phyloP scores from a whole-genome alignment of 2,113 vertebrate genomes.

The Myotis davidii region DNA sequence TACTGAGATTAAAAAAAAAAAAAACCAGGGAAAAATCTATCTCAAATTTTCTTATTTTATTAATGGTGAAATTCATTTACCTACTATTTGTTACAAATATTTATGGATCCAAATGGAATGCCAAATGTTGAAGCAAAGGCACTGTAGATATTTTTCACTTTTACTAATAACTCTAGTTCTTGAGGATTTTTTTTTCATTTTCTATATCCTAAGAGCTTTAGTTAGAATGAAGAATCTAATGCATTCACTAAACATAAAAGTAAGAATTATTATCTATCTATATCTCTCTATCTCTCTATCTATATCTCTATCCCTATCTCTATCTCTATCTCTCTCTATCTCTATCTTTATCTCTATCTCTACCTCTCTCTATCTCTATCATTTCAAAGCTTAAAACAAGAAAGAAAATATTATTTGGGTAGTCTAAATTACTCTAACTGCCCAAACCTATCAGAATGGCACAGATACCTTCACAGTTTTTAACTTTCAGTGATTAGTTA shows the following conservation, averaged over 20 bases:
- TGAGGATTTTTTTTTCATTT: conserved; percentile 52
- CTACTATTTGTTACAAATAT: conserved; percentile 86
- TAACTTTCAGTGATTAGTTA: neutral
- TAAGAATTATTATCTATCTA: neutral
- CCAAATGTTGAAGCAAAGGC: conserved; percentile 83
- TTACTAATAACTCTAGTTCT: conserved; percentile 82
- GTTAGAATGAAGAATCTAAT: conserved; percentile 28
- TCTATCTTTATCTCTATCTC: neutral
- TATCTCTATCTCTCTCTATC: too few relatives aligned
- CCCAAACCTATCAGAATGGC: neutral
- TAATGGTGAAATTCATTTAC: conserved; percentile 82
- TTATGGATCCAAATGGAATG: conserved; percentile 85
- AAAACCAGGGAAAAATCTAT: conserved; percentile 35
- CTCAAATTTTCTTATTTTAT: conserved; percentile 80
- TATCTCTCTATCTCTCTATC: too few relatives aligned
- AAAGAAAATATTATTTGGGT: neutral
- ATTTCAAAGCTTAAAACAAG: neutral
- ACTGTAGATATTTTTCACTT: conserved; percentile 83
- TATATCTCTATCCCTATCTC: too few relatives aligned
- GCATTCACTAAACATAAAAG: neutral
- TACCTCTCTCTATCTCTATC: too few relatives aligned
- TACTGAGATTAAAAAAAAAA: conserved; percentile 66
- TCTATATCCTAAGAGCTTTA: neutral
- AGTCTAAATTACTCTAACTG: neutral
- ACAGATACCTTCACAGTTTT: neutral